Percentiles rank a stretch among this genome's conserved stretches.
Conservation (phyloP, 2,113 vertebrate species). For the Pelodiscus sinensis region DNA sequence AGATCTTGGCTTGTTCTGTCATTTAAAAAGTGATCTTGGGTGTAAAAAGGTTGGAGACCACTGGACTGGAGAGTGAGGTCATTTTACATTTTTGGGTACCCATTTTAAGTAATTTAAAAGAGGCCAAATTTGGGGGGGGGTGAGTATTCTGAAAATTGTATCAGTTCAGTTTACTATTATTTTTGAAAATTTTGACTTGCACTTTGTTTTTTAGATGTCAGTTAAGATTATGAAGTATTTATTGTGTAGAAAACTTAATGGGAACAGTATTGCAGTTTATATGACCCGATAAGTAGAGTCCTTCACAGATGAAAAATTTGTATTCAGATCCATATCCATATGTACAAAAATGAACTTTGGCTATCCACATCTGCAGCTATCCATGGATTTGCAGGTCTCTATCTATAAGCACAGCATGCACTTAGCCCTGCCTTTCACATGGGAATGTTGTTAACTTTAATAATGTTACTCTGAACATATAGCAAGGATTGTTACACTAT, state of each 20-base stretch:
- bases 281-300: not conserved
- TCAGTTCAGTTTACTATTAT: not conserved
- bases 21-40: too few relatives aligned
- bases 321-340: too few relatives aligned
- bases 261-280: not conserved
- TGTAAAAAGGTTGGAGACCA: too few relatives aligned
- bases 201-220: not conserved
- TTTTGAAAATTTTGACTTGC: not conserved
- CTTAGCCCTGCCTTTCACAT: not conserved
- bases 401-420: not conserved
- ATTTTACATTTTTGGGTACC: not conserved
- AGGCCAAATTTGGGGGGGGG: not conserved
- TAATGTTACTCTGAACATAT: not conserved
- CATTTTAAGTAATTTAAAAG: not conserved
- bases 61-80: not conserved
- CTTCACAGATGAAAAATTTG: too few relatives aligned
- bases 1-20: too few relatives aligned
- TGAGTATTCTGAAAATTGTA: not conserved
- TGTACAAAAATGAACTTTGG: too few relatives aligned
- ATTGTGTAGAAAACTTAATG: not conserved
- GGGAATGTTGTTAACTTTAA: not conserved
- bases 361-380: too few relatives aligned
- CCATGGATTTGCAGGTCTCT: too few relatives aligned
- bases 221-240: not conserved
- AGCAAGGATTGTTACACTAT: not conserved